Conservation (phyloP, 2,888 invertebrate genomes). For the Ptilodon capucinus region DNA sequence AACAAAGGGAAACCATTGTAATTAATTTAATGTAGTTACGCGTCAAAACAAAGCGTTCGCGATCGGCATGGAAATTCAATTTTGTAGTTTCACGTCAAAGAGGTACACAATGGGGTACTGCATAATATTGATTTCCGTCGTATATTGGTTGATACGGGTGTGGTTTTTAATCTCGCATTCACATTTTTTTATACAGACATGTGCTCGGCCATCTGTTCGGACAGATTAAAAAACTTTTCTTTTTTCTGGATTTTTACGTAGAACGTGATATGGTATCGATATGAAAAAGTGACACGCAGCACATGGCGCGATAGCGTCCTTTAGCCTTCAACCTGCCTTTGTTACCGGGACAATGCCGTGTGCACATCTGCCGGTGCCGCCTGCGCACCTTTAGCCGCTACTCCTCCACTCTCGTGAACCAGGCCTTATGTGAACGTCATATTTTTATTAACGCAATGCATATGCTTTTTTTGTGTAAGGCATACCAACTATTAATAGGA, state of each 20-base stretch:
- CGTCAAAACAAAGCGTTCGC: constrained; percentile 57
- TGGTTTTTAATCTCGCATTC: constrained; percentile 30
- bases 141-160: constrained; percentile 11
- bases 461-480: background rate
- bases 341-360: constrained; percentile 69
- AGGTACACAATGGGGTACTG: constrained; percentile 6
- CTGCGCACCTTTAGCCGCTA: constrained; percentile 50
- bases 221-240: constrained; percentile 61
- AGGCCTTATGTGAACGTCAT: constrained; percentile 48
- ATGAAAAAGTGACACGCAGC: constrained; percentile 79
- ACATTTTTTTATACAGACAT: constrained; percentile 59
- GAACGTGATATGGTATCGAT: constrained; percentile 59
- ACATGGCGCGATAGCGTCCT: constrained; percentile 72
- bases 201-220: constrained; percentile 75
- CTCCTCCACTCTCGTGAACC: constrained; percentile 42
- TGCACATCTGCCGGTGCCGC: constrained; percentile 76
- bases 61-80: constrained; percentile 53
- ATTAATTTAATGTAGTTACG: constrained; percentile 73
- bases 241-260: constrained; percentile 67
- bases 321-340: constrained; percentile 73
- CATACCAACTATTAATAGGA: no score
- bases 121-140: constrained; percentile 17
- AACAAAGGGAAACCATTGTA: constrained; percentile 80
- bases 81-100: constrained; percentile 34
- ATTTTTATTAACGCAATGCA: constrained; percentile 32